Percentiles rank a stretch among this genome's conserved stretches.
Evolutionary conservation across 1,140 invertebrate species (phyloP).

Genomic region (Papilio dardanus): DNA sequence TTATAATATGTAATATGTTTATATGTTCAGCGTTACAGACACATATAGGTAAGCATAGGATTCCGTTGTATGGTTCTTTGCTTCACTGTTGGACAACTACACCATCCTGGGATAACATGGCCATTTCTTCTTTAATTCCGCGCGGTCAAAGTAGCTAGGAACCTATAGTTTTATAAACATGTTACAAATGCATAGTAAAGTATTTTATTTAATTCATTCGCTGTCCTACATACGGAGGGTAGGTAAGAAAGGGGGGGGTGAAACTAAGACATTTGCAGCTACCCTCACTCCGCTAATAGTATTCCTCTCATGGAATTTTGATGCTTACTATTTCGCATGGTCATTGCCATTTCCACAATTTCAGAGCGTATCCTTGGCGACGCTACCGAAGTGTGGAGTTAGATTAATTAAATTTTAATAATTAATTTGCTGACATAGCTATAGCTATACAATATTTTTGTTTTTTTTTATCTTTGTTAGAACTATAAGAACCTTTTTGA

Average conservation of each 20-base stretch:
- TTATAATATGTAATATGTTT: background rate
- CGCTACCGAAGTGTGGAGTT: slow-evolving; percentile 43
- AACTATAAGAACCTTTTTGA: too few species aligned
- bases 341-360: slow-evolving; percentile 70
- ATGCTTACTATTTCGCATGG: slow-evolving; percentile 67
- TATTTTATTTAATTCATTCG: slow-evolving; percentile 1
- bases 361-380: slow-evolving; percentile 43
- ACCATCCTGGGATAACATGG: too few species aligned
- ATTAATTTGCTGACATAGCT: background rate
- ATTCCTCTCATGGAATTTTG: slow-evolving; percentile 61
- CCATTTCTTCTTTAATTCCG: too few species aligned
- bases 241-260: background rate
- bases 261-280: slow-evolving; percentile 42
- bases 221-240: background rate
- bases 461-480: too few species aligned
- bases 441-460: background rate
- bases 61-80: too few species aligned
- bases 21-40: background rate
- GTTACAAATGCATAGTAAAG: background rate
- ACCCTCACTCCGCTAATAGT: slow-evolving; percentile 50
- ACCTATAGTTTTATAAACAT: too few species aligned
- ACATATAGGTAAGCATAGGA: background rate
- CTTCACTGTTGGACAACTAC: too few species aligned
- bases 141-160: too few species aligned
- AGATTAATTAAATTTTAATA: slow-evolving; percentile 35